Evolutionary conservation across 2,888 invertebrate genomes (phyloP).

Genomic region (Orthonevra nobilis): DNA sequence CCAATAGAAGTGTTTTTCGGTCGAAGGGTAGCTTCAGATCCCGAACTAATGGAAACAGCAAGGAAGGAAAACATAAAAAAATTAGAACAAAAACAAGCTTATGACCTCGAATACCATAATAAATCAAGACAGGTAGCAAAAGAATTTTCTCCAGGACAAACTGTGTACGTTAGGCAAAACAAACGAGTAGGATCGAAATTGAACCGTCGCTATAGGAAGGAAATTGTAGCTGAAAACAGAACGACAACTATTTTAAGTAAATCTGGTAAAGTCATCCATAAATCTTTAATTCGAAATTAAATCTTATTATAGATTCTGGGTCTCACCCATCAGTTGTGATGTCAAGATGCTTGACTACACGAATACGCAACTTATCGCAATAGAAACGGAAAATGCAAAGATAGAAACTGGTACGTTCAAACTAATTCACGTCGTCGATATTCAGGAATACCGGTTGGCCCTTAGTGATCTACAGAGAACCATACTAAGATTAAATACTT

Average conservation of each 20-base stretch:
- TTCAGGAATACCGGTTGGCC: too few relatives aligned
- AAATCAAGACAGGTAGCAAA: constrained; percentile 48
- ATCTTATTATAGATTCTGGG: constrained; percentile 7
- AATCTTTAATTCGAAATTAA: constrained; percentile 32
- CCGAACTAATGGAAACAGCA: constrained; percentile 50
- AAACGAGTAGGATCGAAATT: constrained; percentile 51
- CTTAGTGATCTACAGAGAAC: too few relatives aligned
- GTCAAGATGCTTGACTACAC: not conserved
- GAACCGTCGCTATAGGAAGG: constrained; percentile 37
- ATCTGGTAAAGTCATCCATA: constrained; percentile 30
- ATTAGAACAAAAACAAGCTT: constrained; percentile 45
- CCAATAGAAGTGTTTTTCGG: constrained; percentile 61
- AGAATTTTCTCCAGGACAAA: constrained; percentile 49
- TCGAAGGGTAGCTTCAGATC: constrained; percentile 33
- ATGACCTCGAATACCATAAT: constrained; percentile 55
- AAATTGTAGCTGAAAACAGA: constrained; percentile 42
- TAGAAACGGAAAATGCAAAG: constrained; percentile 6
- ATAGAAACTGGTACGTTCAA: constrained; percentile 4
- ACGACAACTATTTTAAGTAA: constrained; percentile 29
- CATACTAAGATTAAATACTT: too few relatives aligned
- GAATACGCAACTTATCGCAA: not conserved
- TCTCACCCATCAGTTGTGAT: not conserved
- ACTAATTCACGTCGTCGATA: not conserved
- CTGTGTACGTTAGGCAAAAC: constrained; percentile 39
- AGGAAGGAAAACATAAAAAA: constrained; percentile 48